Conservation (phyloP, 2,888 invertebrate genomes). For the Masnerella sp. region DNA sequence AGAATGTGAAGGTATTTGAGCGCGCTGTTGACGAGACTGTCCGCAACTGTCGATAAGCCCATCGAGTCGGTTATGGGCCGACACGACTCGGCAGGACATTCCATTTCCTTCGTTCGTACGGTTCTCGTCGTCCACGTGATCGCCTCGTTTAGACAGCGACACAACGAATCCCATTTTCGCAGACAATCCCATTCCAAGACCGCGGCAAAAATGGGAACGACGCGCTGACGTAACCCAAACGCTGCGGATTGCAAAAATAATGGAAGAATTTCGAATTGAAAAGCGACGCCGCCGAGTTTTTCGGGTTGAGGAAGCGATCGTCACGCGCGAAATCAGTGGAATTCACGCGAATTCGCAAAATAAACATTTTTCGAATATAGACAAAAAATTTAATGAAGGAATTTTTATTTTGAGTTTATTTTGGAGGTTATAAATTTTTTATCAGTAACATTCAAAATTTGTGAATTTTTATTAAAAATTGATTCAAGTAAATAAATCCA, state of each 20-base stretch:
- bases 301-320: background rate
- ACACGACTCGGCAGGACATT: conserved; percentile 68
- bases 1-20: no score
- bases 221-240: conserved; percentile 39
- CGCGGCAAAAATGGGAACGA: conserved; percentile 46
- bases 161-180: conserved; percentile 53
- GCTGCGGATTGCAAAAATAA: conserved; percentile 27
- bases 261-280: conserved; percentile 18
- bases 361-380: no score
- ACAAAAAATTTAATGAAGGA: no score
- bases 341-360: no score
- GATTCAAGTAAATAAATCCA: no score
- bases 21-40: conserved; percentile 66
- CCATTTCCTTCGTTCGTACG: conserved; percentile 69
- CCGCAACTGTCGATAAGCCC: conserved; percentile 69
- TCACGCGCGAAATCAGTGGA: no score
- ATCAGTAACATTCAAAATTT: no score
- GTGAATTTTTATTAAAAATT: no score
- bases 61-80: conserved; percentile 64
- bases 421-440: no score
- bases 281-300: background rate
- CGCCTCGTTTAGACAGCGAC: conserved; percentile 51
- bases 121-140: conserved; percentile 58
- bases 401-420: no score
- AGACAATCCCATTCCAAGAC: conserved; percentile 51